These are phyloP conservation scores for Drosophila nigricruria DNA, from an alignment of 2,888 invertebrate species.

Conservation along the genomic window DNA sequence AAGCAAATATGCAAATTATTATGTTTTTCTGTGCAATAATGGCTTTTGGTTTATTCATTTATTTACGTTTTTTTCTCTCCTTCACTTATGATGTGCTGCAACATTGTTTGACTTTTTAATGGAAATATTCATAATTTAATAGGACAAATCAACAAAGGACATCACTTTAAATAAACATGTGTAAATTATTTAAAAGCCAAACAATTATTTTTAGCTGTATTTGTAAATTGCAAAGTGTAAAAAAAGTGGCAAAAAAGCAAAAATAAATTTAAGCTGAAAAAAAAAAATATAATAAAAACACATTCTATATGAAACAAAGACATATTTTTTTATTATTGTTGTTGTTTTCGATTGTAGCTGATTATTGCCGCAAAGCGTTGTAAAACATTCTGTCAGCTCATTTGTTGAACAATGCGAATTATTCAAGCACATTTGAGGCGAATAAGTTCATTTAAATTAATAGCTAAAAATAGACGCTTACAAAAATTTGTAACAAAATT, in stretches of 20 bases:
- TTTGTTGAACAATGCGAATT: background rate
- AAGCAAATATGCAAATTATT: slow-evolving; percentile 44
- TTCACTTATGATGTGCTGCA: slow-evolving; percentile 13
- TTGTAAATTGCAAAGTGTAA: background rate
- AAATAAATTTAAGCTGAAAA: slow-evolving; percentile 19
- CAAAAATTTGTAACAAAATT: background rate
- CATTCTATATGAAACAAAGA: slow-evolving; percentile 14
- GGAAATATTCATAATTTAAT: slow-evolving; percentile 65
- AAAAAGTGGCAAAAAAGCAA: too few relatives aligned
- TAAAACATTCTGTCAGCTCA: background rate
- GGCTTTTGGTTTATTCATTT: slow-evolving; percentile 33
- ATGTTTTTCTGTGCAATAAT: slow-evolving; percentile 20
- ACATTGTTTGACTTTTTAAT: slow-evolving; percentile 70
- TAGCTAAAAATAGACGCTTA: too few relatives aligned
- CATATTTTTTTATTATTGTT: background rate
- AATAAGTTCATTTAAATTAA: background rate
- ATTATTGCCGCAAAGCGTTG: background rate
- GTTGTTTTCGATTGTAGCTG: background rate
- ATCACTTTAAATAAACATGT: slow-evolving; percentile 32
- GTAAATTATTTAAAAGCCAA: slow-evolving; percentile 46
- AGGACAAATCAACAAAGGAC: slow-evolving; percentile 38
- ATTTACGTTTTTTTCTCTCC: slow-evolving; percentile 10
- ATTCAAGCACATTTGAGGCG: background rate
- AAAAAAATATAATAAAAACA: slow-evolving; percentile 14
- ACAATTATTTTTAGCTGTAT: slow-evolving; percentile 35